A percentile compares a stretch with the other conserved stretches of the same genome.
Evolutionary conservation across 2,888 invertebrate species (phyloP).

Genomic region (Oxyscelio sp.): DNA sequence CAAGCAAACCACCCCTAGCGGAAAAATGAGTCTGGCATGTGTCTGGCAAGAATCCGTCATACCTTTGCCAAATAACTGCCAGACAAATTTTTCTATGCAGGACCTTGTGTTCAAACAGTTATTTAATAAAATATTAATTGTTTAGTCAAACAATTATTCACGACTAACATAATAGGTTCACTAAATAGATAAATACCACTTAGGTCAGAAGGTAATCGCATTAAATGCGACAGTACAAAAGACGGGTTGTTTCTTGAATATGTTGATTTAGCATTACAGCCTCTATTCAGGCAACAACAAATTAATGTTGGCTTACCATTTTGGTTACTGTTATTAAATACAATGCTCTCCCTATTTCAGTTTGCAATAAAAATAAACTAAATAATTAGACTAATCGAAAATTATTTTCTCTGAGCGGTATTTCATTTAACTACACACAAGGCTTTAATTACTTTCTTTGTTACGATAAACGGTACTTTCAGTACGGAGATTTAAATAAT

Average conservation of each 20-base stretch:
- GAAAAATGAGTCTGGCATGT: too few species aligned
- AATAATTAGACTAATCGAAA: conserved; percentile 38
- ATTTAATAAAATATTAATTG: conserved; percentile 27
- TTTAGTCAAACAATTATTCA: conserved; percentile 21
- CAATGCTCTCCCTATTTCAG: conserved; percentile 48
- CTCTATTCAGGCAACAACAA: conserved; percentile 56
- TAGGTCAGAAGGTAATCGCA: conserved; percentile 60
- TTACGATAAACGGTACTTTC: background rate
- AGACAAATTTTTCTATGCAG: too few species aligned
- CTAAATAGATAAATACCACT: conserved; percentile 61
- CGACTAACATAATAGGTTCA: conserved; percentile 31
- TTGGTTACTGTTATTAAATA: conserved; percentile 59
- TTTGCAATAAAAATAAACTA: conserved; percentile 52
- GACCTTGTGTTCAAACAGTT: conserved; percentile 28
- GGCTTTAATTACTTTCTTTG: background rate
- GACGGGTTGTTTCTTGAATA: conserved; percentile 51
- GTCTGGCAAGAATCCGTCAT: too few species aligned
- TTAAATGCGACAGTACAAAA: conserved; percentile 66
- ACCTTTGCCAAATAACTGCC: too few species aligned
- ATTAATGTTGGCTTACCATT: conserved; percentile 69
- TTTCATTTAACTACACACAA: conserved; percentile 1
- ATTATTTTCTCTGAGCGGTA: background rate
- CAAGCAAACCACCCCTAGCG: too few species aligned
- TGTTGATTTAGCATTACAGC: conserved; percentile 51
- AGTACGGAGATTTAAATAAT: background rate